Base-by-base conservation (phyloP, 1,140 invertebrate genomes). In the roundworm (Caenorhabditis elegans) region DNA sequence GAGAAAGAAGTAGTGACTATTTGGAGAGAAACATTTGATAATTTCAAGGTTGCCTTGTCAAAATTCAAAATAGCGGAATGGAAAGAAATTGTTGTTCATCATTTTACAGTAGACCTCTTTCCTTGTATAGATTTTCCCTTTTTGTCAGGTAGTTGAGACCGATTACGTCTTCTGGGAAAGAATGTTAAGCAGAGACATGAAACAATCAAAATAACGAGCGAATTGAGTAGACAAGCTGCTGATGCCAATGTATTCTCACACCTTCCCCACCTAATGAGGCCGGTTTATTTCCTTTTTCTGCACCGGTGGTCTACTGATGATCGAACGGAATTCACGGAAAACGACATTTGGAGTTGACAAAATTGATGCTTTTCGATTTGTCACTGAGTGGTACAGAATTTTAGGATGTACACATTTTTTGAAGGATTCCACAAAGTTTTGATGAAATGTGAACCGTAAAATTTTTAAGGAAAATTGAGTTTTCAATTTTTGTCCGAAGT, bases 41-140 rank as follows among this genome's bases (percentile, higher is more conserved):
- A 70, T 70, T 70, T 70, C 60, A 70, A 70, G 60, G 60, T 70
- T 43, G 34, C n/a, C 31, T 60, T 60, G 55, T 60, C 31, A 60
- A 60, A 60, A 60, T 60, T 60, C 39, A 43, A 43, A 43, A 43
- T 15, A 5, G 39, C 39, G 39, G 39, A 43, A 43, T 43, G 39
- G 39, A 43, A 43, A 43, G 39, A 43, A 43, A 43, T 43, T 15
- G 15, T 43, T 43, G 39, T 43, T 43, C 39, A 43, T 43, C 39
- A 43, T 5, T 15, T 8, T 5, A 8, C 15, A 43, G 39, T 43
- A 43, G 39, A 5, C 39, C 39, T n/a, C n/a, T n/a, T n/a, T n/a
- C n/a, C n/a, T 26, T 26, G 49, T 48, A 5, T 53, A 24, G 4
- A 60, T 60, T 31, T 34, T 60, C 2, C 24, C 24, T 22, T 34